Conservation (phyloP, 2,888 invertebrate genomes). For the Trissolcus japonicus region DNA sequence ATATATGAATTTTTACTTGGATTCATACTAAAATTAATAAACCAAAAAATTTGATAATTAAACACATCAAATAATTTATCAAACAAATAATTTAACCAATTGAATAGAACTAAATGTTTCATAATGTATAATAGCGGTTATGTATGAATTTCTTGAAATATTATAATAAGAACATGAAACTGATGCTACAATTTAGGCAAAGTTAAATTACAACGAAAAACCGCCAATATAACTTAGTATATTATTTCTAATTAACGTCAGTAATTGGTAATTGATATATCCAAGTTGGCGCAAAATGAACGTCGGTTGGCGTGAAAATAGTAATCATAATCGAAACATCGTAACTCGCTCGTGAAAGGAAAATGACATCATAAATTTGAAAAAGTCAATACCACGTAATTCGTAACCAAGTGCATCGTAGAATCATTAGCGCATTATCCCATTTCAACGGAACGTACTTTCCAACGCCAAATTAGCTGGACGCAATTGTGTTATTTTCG, state of each 20-base stretch:
- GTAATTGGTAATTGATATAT: constrained; percentile 43
- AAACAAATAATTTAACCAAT: no score
- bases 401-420: constrained; percentile 40
- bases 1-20: no score
- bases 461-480: constrained; percentile 29
- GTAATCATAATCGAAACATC: constrained; percentile 55
- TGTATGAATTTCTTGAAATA: no score
- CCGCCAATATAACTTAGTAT: no score
- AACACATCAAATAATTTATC: no score
- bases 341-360: constrained; percentile 39
- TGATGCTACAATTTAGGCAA: no score
- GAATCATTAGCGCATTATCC: constrained; percentile 55
- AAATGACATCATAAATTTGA: constrained; percentile 54
- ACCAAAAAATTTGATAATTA: no score
- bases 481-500: constrained; percentile 3
- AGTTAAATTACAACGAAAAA: no score
- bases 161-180: no score
- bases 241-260: constrained; percentile 14
- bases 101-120: no score
- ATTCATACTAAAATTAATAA: no score
- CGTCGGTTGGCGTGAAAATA: constrained; percentile 44
- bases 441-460: constrained; percentile 29
- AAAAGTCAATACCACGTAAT: constrained; percentile 53
- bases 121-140: no score
- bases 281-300: constrained; percentile 19